Evolutionary conservation across 2,113 vertebrate species (phyloP).

Genomic region (Platycercus adscitus): DNA sequence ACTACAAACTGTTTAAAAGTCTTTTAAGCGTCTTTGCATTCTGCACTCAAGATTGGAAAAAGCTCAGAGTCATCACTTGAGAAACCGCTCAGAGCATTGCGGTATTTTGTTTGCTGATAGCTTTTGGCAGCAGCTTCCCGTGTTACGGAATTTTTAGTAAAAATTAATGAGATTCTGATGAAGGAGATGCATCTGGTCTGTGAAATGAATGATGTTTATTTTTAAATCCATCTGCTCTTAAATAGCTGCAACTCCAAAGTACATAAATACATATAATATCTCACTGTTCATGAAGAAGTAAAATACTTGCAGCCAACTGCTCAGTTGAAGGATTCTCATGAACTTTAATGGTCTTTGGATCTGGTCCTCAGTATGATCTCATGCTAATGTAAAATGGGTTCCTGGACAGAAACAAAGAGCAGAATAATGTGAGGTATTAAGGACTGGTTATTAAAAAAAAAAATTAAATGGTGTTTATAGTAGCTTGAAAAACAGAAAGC

Average conservation of each 20-base stretch:
- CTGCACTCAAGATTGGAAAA: background rate
- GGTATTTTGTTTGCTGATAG: background rate
- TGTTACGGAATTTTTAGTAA: background rate
- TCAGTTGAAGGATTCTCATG: background rate
- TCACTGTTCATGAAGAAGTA: background rate
- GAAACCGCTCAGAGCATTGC: accelerated
- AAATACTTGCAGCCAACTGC: background rate
- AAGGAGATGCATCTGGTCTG: background rate
- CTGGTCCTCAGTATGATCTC: background rate
- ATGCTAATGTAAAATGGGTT: background rate
- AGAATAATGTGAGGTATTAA: background rate
- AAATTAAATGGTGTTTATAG: background rate
- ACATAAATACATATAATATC: background rate
- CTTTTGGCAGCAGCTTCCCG: background rate
- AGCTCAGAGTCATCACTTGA: background rate
- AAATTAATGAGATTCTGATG: background rate
- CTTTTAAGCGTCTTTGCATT: background rate
- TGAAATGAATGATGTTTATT: background rate
- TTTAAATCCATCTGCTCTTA: background rate
- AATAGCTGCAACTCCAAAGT: background rate
- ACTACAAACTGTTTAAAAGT: constrained; percentile 29
- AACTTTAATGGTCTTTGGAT: background rate
- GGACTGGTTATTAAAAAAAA: background rate
- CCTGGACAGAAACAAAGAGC: background rate
- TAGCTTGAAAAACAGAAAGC: background rate